Conservation (phyloP, 2,113 vertebrate genomes). For the Lophochroa leadbeateri region DNA sequence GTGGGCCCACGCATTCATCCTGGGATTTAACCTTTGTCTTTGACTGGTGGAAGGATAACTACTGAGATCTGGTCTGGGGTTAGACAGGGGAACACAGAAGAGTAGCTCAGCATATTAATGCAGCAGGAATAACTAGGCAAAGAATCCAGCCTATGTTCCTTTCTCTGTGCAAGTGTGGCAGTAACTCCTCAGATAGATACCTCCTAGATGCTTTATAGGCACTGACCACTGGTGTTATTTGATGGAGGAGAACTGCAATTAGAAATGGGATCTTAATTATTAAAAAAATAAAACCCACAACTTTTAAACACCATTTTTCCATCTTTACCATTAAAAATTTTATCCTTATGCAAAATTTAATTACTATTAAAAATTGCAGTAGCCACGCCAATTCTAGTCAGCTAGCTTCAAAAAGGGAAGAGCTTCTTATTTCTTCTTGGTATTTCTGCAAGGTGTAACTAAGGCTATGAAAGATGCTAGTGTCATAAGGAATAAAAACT, state of each 20-base stretch:
- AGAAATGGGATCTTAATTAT: background rate
- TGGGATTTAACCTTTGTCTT: background rate
- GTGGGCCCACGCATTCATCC: background rate
- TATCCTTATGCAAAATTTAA: background rate
- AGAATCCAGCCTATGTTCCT: background rate
- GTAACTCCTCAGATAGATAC: background rate
- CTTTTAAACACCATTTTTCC: background rate
- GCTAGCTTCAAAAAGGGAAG: background rate
- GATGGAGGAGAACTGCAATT: background rate
- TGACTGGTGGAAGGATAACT: background rate
- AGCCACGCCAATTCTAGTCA: background rate
- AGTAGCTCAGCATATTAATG: background rate
- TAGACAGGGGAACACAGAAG: background rate
- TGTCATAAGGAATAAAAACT: background rate
- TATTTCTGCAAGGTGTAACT: background rate
- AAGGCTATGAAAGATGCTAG: background rate
- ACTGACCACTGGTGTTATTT: background rate
- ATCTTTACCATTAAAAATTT: background rate
- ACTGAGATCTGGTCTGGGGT: background rate
- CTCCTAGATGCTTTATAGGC: background rate
- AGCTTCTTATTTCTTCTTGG: background rate
- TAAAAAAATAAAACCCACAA: background rate
- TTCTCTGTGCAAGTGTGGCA: no score
- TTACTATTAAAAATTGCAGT: background rate
- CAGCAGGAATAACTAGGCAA: background rate